Evolutionary conservation across 2,888 invertebrate species (phyloP).

Genomic region (Crematogaster levior): DNA sequence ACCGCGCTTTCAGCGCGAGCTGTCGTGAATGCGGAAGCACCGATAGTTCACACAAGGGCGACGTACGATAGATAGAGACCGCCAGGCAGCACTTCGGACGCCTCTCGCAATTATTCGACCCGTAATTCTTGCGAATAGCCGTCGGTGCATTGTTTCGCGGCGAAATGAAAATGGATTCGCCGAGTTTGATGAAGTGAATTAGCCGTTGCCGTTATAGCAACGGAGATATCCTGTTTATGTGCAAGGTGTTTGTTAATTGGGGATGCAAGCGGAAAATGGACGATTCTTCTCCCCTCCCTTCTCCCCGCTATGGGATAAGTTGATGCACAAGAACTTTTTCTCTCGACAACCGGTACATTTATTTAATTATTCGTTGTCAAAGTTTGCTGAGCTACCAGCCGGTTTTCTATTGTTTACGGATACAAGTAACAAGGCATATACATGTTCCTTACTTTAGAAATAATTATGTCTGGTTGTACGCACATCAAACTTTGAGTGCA

Average conservation of each 20-base stretch:
- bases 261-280: conserved; percentile 10
- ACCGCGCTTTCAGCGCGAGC: conserved; percentile 34
- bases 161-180: conserved; percentile 51
- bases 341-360: conserved; percentile 27
- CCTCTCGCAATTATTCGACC: conserved; percentile 13
- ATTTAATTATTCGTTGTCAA: conserved; percentile 50
- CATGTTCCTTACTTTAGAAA: conserved; percentile 21
- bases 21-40: conserved; percentile 32
- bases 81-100: not conserved
- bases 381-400: conserved; percentile 17
- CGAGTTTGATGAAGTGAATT: conserved; percentile 45
- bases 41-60: conserved; percentile 36
- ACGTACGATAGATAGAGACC: conserved; percentile 9
- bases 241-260: conserved; percentile 20
- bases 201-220: conserved; percentile 25
- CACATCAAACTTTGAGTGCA: conserved; percentile 34
- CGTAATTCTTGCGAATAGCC: conserved; percentile 18
- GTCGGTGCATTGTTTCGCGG: conserved; percentile 14
- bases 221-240: conserved; percentile 37
- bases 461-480: conserved; percentile 38
- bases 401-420: conserved; percentile 41
- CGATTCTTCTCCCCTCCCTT: not conserved
- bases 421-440: conserved; percentile 29
- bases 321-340: conserved; percentile 37
- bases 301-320: conserved; percentile 2